Evolutionary conservation across 2,113 vertebrate species (phyloP).

Genomic region (Gavia stellata): DNA sequence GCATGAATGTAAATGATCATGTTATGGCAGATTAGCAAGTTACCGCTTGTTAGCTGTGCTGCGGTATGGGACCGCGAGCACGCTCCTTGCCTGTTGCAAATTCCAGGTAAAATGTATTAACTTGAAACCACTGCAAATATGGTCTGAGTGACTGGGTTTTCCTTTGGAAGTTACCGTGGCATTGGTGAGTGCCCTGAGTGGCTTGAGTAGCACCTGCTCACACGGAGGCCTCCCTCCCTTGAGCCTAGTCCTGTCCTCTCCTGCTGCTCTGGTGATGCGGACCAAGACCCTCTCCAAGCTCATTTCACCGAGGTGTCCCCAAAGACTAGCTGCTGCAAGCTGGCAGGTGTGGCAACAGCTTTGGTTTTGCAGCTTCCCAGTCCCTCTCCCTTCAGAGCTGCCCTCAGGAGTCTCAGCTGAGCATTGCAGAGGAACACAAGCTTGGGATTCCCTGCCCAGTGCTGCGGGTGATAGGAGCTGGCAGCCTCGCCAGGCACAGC

Average conservation of each 20-base stretch:
- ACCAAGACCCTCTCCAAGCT: background rate
- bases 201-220: too few species aligned
- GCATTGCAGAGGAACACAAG: background rate
- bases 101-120: background rate
- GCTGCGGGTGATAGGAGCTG: background rate
- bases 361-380: background rate
- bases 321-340: background rate
- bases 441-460: background rate
- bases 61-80: background rate
- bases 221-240: background rate
- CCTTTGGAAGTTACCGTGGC: background rate
- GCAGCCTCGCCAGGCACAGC: background rate
- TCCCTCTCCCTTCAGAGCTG: background rate
- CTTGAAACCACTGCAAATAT: background rate
- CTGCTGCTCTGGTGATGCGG: background rate
- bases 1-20: conserved; percentile 11
- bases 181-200: background rate
- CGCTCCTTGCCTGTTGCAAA: background rate
- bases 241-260: background rate
- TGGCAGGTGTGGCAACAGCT: background rate
- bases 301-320: background rate
- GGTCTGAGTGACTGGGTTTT: background rate
- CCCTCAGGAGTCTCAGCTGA: background rate
- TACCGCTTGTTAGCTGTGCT: background rate
- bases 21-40: conserved; percentile 47